These are phyloP conservation scores for Balanococcus diminutus DNA, from an alignment of 2,888 invertebrate genomes.

Conservation along the genomic window DNA sequence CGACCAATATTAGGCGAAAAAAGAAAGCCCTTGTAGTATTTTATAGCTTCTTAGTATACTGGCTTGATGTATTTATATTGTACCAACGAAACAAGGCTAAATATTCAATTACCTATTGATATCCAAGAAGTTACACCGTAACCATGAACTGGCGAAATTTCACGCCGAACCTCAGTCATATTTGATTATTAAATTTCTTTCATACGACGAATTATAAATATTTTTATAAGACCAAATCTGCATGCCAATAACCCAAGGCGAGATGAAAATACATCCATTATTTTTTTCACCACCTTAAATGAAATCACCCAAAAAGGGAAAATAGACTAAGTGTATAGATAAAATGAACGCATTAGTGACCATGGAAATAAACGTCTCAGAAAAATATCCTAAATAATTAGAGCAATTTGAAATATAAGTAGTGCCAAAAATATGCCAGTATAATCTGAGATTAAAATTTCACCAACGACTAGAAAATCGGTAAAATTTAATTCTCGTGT, in stretches of 20 bases:
- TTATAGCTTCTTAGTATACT: neutral
- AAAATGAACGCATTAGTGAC: neutral
- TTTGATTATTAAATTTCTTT: conserved; percentile 1
- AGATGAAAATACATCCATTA: neutral
- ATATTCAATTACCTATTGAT: conserved; percentile 26
- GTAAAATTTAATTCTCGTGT: neutral
- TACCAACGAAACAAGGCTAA: neutral
- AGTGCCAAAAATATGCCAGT: neutral
- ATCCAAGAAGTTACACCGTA: neutral
- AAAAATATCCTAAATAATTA: neutral
- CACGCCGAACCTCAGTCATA: neutral
- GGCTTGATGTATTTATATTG: neutral
- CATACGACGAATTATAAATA: neutral
- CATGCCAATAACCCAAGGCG: neutral
- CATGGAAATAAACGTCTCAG: neutral
- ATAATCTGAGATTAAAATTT: neutral
- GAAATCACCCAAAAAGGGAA: too few relatives aligned
- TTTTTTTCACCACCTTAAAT: too few relatives aligned
- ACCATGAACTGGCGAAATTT: neutral
- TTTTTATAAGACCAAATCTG: neutral
- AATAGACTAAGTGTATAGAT: too few relatives aligned
- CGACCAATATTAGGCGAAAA: neutral
- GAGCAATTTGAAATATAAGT: neutral
- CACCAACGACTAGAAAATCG: neutral
- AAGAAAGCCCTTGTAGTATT: neutral